Evolutionary conservation across 2,888 invertebrate genomes (phyloP).

Genomic region (Tanytarsus gracilentus): DNA sequence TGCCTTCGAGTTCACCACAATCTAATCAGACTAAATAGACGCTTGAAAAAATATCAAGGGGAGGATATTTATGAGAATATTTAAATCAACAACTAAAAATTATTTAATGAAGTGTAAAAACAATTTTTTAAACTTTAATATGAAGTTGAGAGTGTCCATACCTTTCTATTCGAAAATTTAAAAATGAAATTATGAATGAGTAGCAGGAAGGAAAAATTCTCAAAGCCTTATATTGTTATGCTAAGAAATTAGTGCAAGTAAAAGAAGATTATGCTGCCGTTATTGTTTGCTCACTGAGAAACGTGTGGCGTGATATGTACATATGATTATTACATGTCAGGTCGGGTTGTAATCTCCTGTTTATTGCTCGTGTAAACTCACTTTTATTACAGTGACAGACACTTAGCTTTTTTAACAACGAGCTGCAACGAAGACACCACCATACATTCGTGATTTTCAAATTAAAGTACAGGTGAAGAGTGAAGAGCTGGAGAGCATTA

Average conservation of each 20-base stretch:
- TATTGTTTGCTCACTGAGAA: background rate
- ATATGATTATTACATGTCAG: slow-evolving; percentile 3
- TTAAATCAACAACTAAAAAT: background rate
- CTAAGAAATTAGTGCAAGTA: background rate
- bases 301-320: background rate
- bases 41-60: background rate
- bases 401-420: too few relatives aligned
- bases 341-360: too few relatives aligned
- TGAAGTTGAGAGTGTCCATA: too few relatives aligned
- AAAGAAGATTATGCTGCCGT: background rate
- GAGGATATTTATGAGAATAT: background rate
- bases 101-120: background rate
- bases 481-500: background rate
- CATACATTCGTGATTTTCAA: slow-evolving; percentile 25
- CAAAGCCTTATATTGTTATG: background rate
- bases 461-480: slow-evolving; percentile 18
- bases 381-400: too few relatives aligned
- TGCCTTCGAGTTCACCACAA: background rate
- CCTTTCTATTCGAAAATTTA: too few relatives aligned
- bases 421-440: background rate
- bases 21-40: slow-evolving; percentile 15
- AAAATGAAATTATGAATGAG: too few relatives aligned
- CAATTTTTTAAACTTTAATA: too few relatives aligned
- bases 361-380: too few relatives aligned
- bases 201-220: too few relatives aligned